These are phyloP conservation scores for Apolygus lucorum DNA, from an alignment of 1,140 invertebrate genomes.

Conservation along the genomic window DNA sequence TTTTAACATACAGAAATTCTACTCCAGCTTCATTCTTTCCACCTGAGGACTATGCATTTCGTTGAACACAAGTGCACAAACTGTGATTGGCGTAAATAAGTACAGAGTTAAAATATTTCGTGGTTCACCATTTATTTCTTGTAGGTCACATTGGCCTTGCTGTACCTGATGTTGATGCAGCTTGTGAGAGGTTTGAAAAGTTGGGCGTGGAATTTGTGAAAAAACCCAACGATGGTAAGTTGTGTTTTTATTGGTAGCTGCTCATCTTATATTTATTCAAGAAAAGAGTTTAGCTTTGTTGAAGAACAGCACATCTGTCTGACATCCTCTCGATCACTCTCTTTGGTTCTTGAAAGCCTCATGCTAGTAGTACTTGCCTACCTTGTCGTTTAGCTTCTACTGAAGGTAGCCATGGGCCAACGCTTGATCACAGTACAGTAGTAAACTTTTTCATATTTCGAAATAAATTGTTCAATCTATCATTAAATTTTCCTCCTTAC, in stretches of 20 bases:
- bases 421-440: too few relatives aligned
- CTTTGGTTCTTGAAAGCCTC: not conserved
- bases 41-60: not conserved
- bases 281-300: not conserved
- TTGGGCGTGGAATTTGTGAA: slow-evolving; percentile 83
- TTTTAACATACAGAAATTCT: too few relatives aligned
- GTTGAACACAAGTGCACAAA: too few relatives aligned
- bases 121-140: slow-evolving; percentile 33
- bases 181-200: slow-evolving; percentile 67
- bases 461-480: not conserved
- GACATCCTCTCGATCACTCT: not conserved
- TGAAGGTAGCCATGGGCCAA: too few relatives aligned
- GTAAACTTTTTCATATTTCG: too few relatives aligned
- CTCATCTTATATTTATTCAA: not conserved
- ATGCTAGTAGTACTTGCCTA: not conserved
- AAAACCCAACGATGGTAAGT: slow-evolving; percentile 67
- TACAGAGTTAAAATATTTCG: too few relatives aligned
- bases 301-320: not conserved
- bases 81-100: too few relatives aligned
- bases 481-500: not conserved
- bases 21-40: not conserved
- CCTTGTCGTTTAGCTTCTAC: not conserved
- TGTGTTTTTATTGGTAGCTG: slow-evolving; percentile 4
- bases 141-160: slow-evolving; percentile 77
- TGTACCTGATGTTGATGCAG: slow-evolving; percentile 45